phyloP scores from a whole-genome alignment of 1,140 invertebrate species.

The Drosophila baimaii region DNA sequence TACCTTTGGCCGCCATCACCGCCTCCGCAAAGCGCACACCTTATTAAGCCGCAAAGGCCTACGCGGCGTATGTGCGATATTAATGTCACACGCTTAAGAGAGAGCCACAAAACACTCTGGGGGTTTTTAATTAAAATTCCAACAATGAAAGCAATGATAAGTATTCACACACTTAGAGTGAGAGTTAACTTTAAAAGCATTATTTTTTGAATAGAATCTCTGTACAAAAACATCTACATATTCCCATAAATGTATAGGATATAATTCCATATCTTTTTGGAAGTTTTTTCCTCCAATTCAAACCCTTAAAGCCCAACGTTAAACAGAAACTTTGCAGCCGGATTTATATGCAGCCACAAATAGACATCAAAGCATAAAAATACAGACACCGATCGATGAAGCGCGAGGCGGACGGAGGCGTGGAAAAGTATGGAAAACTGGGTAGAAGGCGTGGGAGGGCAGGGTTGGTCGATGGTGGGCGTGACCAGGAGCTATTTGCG shows the following conservation, averaged over 20 bases:
- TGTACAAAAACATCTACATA: background rate
- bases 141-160: background rate
- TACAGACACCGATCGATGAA: slow-evolving; percentile 54
- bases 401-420: slow-evolving; percentile 6
- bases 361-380: slow-evolving; percentile 77
- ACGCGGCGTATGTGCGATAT: slow-evolving; percentile 63
- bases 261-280: background rate
- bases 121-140: background rate
- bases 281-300: background rate
- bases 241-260: background rate
- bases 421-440: slow-evolving; percentile 6
- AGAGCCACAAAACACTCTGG: background rate
- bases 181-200: background rate
- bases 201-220: too few relatives aligned
- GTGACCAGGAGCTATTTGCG: slow-evolving; percentile 65
- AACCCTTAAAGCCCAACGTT: slow-evolving; percentile 52
- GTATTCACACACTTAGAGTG: background rate
- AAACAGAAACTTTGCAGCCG: slow-evolving; percentile 39
- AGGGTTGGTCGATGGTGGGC: slow-evolving; percentile 15
- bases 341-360: slow-evolving; percentile 46
- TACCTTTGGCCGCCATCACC: slow-evolving; percentile 31
- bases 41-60: slow-evolving; percentile 54
- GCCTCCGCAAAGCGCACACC: slow-evolving; percentile 18
- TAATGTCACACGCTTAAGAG: slow-evolving; percentile 1
- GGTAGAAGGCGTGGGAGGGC: background rate